Evolutionary conservation across 2,113 vertebrate species (phyloP).

Genomic region (Atrichornis clamosus): DNA sequence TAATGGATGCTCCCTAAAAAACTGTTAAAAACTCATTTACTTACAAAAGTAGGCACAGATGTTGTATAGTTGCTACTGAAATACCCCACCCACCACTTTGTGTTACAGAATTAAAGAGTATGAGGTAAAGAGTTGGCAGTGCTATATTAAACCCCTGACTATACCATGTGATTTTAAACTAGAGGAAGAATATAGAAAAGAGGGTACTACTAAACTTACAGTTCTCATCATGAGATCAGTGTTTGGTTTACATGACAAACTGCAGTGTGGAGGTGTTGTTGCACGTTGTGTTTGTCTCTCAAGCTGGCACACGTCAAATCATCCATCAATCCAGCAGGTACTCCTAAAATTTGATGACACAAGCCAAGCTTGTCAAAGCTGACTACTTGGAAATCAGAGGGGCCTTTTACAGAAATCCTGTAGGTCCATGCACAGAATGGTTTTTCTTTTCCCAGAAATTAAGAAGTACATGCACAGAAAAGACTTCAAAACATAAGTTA

Average conservation of each 20-base stretch:
- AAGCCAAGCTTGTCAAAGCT: not conserved
- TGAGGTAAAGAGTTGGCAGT: conserved; percentile 55
- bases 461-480: not conserved
- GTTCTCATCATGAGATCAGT: not conserved
- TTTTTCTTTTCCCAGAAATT: not conserved
- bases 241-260: not conserved
- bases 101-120: not conserved
- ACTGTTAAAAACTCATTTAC: not conserved
- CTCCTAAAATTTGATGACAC: not conserved
- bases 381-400: not conserved
- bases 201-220: not conserved
- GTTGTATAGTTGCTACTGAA: conserved; percentile 24
- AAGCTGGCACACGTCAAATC: not conserved
- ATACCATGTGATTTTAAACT: not conserved
- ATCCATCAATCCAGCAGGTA: not conserved
- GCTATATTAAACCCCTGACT: conserved; percentile 27
- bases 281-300: not conserved
- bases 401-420: not conserved
- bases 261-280: not conserved
- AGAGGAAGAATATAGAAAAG: not conserved
- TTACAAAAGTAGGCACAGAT: not conserved
- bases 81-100: not conserved
- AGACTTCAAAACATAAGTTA: not conserved
- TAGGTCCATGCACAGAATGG: not conserved
- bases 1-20: not conserved